A percentile compares a stretch with the other conserved stretches of the same genome.
phyloP scores from a whole-genome alignment of 2,797 vertebrate genomes.

The Etheostoma nigrum region DNA sequence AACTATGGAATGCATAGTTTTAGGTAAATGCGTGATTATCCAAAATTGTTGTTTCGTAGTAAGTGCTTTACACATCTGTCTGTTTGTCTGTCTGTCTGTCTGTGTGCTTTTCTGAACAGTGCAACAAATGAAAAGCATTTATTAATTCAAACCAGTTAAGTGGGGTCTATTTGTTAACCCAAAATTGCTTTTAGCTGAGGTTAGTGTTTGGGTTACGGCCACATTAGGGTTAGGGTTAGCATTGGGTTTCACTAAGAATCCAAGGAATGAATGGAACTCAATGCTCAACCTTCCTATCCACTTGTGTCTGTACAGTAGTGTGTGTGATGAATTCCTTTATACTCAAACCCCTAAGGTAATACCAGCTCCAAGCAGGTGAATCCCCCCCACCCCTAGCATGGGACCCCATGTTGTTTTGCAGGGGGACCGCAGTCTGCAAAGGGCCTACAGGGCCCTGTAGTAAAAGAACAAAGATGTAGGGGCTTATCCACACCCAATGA shows the following conservation, averaged over 20 bases:
- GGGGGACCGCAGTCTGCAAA: conserved; percentile 34
- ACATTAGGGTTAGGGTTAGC: not conserved
- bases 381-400: not conserved
- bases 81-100: not conserved
- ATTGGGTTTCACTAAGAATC: not conserved
- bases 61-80: not conserved
- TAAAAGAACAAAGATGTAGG: conserved; percentile 23
- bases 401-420: conserved; percentile 48
- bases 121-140: conserved; percentile 7
- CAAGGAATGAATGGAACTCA: not conserved
- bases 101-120: conserved; percentile 20
- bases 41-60: conserved; percentile 29
- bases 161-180: not conserved
- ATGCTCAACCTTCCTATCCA: not conserved
- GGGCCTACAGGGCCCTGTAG: conserved; percentile 43
- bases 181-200: conserved; percentile 12
- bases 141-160: not conserved
- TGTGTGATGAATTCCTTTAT: conserved; percentile 40
- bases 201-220: not conserved
- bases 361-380: conserved; percentile 53
- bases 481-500: conserved; percentile 26
- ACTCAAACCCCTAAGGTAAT: conserved; percentile 38
- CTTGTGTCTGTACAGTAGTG: conserved; percentile 17
- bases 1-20: conserved; percentile 41
- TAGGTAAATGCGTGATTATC: conserved; percentile 46